These are phyloP conservation scores for Acanthopleura granulata DNA, from an alignment of 2,888 invertebrate genomes.

Conservation along the genomic window DNA sequence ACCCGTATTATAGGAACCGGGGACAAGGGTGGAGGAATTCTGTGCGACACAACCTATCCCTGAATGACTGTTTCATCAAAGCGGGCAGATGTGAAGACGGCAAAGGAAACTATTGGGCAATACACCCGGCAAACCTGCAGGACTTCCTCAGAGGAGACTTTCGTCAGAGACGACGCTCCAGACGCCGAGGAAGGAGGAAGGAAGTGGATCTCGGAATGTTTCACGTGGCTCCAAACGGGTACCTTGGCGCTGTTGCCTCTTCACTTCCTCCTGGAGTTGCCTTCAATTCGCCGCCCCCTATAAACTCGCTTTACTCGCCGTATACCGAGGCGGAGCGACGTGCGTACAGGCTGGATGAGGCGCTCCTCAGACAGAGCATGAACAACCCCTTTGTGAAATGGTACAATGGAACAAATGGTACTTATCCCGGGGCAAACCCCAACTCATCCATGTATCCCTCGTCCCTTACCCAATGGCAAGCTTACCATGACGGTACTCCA, in stretches of 20 bases:
- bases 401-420: conserved; percentile 49
- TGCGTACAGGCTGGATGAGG: conserved; percentile 61
- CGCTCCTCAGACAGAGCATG: conserved; percentile 58
- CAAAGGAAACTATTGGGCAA: conserved; percentile 66
- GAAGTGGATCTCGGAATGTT: conserved; percentile 58
- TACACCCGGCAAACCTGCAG: conserved; percentile 64
- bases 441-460: conserved; percentile 42
- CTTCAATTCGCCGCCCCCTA: conserved; percentile 43
- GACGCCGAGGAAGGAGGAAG: conserved; percentile 58
- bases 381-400: conserved; percentile 62
- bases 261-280: conserved; percentile 43
- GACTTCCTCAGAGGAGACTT: conserved; percentile 65
- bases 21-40: conserved; percentile 67
- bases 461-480: conserved; percentile 51
- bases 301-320: conserved; percentile 56
- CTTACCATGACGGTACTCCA: not conserved
- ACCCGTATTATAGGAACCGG: conserved; percentile 62
- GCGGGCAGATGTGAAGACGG: conserved; percentile 63
- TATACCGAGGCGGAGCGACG: conserved; percentile 62
- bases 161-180: conserved; percentile 57
- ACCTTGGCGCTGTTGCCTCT: conserved; percentile 34
- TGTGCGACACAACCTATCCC: conserved; percentile 65
- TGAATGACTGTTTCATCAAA: conserved; percentile 67
- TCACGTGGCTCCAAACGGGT: conserved; percentile 47
- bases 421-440: conserved; percentile 27